These are phyloP conservation scores for Caenorhabditis elegans DNA, from an alignment of 1,140 invertebrate genomes.

Conservation along the genomic window DNA sequence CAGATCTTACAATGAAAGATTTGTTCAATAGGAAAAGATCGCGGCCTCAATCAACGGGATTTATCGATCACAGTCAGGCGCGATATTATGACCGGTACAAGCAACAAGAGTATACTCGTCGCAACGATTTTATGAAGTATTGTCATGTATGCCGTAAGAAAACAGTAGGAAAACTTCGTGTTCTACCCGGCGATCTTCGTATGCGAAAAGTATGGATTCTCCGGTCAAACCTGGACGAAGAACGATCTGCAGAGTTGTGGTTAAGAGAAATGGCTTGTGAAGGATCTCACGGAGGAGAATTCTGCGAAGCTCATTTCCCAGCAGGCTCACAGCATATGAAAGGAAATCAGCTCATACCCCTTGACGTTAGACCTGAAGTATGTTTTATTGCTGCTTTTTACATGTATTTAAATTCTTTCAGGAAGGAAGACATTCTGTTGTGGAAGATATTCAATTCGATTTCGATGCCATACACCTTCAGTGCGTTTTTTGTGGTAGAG, in stretches of 20 bases:
- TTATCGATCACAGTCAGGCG: neutral
- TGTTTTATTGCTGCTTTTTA: neutral
- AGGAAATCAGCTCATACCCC: neutral
- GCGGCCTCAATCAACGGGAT: neutral
- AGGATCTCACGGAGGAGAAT: constrained; percentile 18
- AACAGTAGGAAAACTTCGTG: neutral
- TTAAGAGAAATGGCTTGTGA: constrained; percentile 13
- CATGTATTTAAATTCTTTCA: neutral
- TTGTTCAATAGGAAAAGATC: neutral
- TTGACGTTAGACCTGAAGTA: neutral
- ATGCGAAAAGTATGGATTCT: constrained; percentile 34
- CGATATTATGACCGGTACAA: constrained; percentile 34
- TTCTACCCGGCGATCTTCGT: constrained; percentile 20
- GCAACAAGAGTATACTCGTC: constrained; percentile 14
- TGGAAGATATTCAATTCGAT: constrained; percentile 25
- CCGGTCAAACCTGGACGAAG: constrained; percentile 25
- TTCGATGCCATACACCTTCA: neutral
- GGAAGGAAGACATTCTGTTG: neutral
- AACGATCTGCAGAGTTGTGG: constrained; percentile 37
- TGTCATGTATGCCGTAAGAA: constrained; percentile 33
- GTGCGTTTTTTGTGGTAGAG: constrained; percentile 14
- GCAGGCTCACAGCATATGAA: neutral
- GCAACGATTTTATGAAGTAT: constrained; percentile 32
- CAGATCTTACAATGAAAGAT: neutral
- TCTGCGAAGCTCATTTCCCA: constrained; percentile 28